Evolutionary conservation across 2,797 vertebrate species (phyloP).

Genomic region (Neosilurus hyrtlii): DNA sequence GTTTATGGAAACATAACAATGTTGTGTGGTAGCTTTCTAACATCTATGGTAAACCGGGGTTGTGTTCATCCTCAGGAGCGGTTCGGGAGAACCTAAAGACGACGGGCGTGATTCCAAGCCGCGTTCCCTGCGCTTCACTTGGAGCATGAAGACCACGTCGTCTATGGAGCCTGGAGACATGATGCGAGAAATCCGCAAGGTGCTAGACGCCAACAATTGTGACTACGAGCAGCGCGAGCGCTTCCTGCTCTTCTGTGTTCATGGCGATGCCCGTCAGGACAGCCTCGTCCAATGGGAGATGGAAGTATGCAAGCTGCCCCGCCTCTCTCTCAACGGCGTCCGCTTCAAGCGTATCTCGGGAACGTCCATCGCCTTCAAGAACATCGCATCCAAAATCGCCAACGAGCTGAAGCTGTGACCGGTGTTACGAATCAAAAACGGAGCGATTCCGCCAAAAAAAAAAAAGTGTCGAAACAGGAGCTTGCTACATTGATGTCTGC

Average conservation of each 20-base stretch:
- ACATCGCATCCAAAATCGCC: constrained; percentile 87
- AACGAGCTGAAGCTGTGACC: constrained; percentile 86
- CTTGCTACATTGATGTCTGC: constrained; percentile 24
- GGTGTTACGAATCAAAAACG: constrained; percentile 3
- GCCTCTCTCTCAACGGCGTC: constrained; percentile 84
- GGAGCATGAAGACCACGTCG: constrained; percentile 91
- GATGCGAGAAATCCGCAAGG: constrained; percentile 88
- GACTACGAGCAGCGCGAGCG: constrained; percentile 87
- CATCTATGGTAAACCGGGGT: neutral
- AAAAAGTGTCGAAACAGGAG: neutral
- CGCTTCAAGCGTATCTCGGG: constrained; percentile 89
- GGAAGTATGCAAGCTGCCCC: constrained; percentile 87
- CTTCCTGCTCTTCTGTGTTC: constrained; percentile 87
- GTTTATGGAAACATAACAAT: neutral
- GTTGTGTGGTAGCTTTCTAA: too few species aligned
- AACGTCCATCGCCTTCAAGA: constrained; percentile 88
- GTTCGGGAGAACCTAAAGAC: constrained; percentile 80
- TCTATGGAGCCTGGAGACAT: constrained; percentile 86
- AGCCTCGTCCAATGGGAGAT: constrained; percentile 90
- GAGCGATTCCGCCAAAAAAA: constrained; percentile 10
- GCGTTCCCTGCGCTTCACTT: constrained; percentile 79
- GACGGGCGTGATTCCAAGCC: constrained; percentile 83
- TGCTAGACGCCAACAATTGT: constrained; percentile 86
- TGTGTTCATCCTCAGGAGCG: constrained; percentile 66
- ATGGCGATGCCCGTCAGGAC: constrained; percentile 82